Conservation (phyloP, 2,113 vertebrate species). For the Triplophysa rosa region DNA sequence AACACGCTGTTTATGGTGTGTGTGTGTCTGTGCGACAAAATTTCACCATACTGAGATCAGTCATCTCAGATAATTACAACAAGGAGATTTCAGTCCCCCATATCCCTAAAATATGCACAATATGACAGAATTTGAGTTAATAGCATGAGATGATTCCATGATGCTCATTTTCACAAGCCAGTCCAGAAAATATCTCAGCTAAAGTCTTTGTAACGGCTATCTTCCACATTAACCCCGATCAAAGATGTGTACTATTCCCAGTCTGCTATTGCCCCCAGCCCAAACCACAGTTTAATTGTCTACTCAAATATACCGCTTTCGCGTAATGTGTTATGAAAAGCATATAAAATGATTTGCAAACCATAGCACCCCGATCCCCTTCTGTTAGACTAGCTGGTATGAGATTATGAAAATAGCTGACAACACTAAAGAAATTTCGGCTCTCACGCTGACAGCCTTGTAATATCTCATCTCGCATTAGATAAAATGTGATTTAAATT, state of each 20-base stretch:
- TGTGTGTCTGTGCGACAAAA: background rate
- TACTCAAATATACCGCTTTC: conserved; percentile 52
- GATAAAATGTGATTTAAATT: conserved; percentile 17
- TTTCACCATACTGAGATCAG: background rate
- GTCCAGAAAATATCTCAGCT: conserved; percentile 25
- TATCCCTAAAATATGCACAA: conserved; percentile 4
- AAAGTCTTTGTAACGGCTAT: conserved; percentile 47
- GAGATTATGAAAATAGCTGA: conserved; percentile 44
- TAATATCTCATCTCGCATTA: conserved; percentile 51
- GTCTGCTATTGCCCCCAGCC: conserved; percentile 33
- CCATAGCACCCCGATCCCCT: conserved; percentile 29
- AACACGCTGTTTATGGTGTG: too few relatives aligned
- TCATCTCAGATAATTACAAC: background rate
- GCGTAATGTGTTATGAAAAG: conserved; percentile 57
- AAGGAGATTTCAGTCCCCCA: background rate
- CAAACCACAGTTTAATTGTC: conserved; percentile 57
- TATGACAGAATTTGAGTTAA: background rate
- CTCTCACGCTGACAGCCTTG: conserved; percentile 32
- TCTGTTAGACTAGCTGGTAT: conserved; percentile 28
- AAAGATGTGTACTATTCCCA: conserved; percentile 32
- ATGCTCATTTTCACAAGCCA: background rate
- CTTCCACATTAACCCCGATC: conserved; percentile 58
- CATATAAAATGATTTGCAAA: conserved; percentile 55
- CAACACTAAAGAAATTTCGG: conserved; percentile 41
- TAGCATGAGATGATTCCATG: background rate